A percentile compares a stretch with the other conserved stretches of the same genome.
phyloP scores from a whole-genome alignment of 2,113 vertebrate genomes.

The Butorides virescens region DNA sequence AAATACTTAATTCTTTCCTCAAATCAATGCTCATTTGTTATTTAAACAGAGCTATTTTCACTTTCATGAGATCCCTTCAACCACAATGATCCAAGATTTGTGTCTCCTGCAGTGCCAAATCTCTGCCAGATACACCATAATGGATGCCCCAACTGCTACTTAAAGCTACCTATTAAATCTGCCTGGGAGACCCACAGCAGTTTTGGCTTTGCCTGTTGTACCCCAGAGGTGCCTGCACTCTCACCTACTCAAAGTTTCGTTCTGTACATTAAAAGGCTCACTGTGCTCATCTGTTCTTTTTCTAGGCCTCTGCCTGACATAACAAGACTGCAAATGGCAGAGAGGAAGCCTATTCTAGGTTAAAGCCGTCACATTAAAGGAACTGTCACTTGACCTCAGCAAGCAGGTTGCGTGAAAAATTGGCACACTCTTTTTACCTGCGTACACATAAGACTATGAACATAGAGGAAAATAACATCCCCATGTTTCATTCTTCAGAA shows the following conservation, averaged over 20 bases:
- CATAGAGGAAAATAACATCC: background rate
- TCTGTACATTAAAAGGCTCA: background rate
- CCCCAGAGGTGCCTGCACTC: background rate
- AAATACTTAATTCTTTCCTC: background rate
- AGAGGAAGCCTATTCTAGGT: background rate
- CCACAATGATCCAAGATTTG: background rate
- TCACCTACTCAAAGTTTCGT: background rate
- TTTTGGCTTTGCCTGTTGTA: background rate
- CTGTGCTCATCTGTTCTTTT: background rate
- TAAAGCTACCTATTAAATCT: background rate
- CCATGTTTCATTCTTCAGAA: background rate
- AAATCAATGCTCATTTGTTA: background rate
- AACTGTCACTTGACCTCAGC: background rate
- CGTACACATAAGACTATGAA: background rate
- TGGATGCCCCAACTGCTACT: background rate
- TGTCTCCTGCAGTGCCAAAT: background rate
- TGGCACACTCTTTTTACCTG: background rate
- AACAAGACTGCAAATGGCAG: background rate
- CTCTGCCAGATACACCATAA: background rate
- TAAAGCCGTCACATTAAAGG: background rate
- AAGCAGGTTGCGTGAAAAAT: background rate
- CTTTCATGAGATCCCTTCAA: background rate
- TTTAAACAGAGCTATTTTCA: background rate
- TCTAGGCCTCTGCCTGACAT: background rate
- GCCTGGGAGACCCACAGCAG: background rate